Evolutionary conservation across 2,113 vertebrate genomes (phyloP).

Genomic region (Paramisgurnus dabryanus): DNA sequence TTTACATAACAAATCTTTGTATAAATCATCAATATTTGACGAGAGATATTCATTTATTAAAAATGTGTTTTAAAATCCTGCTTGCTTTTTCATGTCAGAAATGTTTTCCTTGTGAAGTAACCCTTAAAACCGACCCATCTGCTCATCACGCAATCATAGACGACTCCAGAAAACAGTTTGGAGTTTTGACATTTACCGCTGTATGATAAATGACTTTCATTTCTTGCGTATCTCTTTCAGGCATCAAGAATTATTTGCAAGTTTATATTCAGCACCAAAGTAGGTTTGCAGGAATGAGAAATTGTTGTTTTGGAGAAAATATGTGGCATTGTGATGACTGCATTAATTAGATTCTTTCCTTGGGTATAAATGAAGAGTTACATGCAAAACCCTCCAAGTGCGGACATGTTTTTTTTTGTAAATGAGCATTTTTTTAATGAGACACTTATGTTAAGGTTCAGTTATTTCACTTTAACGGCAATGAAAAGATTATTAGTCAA

Average conservation of each 20-base stretch:
- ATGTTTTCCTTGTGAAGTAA: not conserved
- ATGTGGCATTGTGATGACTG: not conserved
- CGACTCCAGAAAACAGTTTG: constrained; percentile 32
- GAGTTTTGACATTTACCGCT: constrained; percentile 31
- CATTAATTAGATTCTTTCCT: not conserved
- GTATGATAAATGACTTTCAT: constrained; percentile 33
- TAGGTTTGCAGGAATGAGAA: constrained; percentile 14
- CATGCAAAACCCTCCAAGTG: too few species aligned
- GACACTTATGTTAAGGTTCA: too few species aligned
- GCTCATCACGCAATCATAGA: constrained; percentile 19
- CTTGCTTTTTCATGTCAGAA: too few species aligned
- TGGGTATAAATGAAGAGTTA: not conserved
- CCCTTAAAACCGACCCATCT: constrained; percentile 26
- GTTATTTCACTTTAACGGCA: too few species aligned
- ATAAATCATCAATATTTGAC: not conserved
- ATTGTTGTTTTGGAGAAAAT: constrained; percentile 7
- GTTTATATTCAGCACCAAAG: constrained; percentile 20
- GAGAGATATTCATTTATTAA: too few species aligned
- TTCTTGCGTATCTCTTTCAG: constrained; percentile 3
- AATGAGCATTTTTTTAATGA: too few species aligned
- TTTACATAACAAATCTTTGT: too few species aligned
- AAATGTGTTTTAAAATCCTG: too few species aligned
- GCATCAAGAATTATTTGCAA: constrained; percentile 11
- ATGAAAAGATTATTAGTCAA: too few species aligned
- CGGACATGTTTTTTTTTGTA: too few species aligned